Conservation (phyloP, 2,888 invertebrate species). For the Acanthopleura granulata region DNA sequence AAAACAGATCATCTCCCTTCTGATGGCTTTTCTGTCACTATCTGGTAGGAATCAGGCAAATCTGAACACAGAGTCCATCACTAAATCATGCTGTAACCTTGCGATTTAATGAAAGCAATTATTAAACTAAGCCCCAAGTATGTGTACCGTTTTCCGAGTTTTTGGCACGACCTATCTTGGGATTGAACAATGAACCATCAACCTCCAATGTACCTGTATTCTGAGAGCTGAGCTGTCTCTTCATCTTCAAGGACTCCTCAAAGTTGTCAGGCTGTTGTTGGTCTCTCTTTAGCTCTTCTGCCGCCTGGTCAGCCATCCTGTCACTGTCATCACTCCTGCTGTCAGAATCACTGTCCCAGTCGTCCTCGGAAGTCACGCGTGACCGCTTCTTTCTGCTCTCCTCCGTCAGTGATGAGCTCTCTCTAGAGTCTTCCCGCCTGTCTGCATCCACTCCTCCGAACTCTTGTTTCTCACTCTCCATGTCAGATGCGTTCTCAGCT, state of each 20-base stretch:
- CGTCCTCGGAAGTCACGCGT: background rate
- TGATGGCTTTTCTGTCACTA: no score
- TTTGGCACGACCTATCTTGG: no score
- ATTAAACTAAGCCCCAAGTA: no score
- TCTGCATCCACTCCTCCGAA: constrained; percentile 81
- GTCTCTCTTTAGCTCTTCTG: constrained; percentile 11
- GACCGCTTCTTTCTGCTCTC: background rate
- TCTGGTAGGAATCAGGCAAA: no score
- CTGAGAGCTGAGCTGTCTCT: constrained; percentile 33
- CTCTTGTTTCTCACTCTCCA: background rate
- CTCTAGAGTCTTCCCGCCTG: constrained; percentile 26
- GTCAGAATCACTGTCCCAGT: constrained; percentile 22
- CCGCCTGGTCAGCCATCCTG: constrained; percentile 24
- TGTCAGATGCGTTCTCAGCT: constrained; percentile 10
- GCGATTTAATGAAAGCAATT: no score
- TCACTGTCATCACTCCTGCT: constrained; percentile 29
- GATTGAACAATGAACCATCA: background rate
- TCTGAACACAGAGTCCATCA: no score
- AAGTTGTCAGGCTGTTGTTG: constrained; percentile 51
- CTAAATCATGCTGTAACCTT: no score
- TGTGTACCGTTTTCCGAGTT: no score
- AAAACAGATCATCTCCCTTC: no score
- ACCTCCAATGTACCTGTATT: constrained; percentile 14
- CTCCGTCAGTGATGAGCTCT: background rate
- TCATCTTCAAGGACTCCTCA: constrained; percentile 62